A percentile compares a stretch with the other conserved stretches of the same genome.
Evolutionary conservation across 2,113 vertebrate genomes (phyloP).

Genomic region (Scomber scombrus): DNA sequence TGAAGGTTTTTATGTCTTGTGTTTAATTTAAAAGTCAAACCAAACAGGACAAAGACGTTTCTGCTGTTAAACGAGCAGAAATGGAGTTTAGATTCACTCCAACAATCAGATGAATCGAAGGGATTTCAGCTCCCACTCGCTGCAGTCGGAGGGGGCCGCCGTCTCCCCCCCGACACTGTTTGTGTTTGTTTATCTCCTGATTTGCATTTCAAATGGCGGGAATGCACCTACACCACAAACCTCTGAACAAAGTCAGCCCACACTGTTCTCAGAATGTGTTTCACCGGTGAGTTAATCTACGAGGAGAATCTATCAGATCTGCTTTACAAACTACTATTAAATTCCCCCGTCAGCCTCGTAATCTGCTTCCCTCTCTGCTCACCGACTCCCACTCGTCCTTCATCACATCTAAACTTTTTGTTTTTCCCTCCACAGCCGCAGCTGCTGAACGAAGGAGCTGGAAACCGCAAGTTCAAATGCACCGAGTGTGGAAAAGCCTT

Average conservation of each 20-base stretch:
- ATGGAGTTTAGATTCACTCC: background rate
- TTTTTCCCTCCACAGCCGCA: constrained; percentile 89
- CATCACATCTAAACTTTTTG: constrained; percentile 40
- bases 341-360: constrained; percentile 22
- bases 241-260: constrained; percentile 69
- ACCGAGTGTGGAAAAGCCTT: constrained; percentile 99
- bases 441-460: constrained; percentile 99
- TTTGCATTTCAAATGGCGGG: constrained; percentile 76
- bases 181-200: constrained; percentile 67
- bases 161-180: constrained; percentile 33
- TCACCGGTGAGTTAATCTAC: background rate
- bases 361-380: constrained; percentile 17
- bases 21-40: too few relatives aligned
- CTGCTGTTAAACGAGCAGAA: too few relatives aligned
- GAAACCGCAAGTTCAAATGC: constrained; percentile 99
- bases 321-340: constrained; percentile 45
- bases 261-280: constrained; percentile 53
- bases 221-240: constrained; percentile 62
- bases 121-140: constrained; percentile 77
- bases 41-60: too few relatives aligned
- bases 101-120: constrained; percentile 16
- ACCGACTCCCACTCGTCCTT: constrained; percentile 12
- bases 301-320: constrained; percentile 37
- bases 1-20: too few relatives aligned
- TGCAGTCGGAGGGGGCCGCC: background rate